phyloP scores from a whole-genome alignment of 1,140 invertebrate species.

The Lordiphosa collinella region DNA sequence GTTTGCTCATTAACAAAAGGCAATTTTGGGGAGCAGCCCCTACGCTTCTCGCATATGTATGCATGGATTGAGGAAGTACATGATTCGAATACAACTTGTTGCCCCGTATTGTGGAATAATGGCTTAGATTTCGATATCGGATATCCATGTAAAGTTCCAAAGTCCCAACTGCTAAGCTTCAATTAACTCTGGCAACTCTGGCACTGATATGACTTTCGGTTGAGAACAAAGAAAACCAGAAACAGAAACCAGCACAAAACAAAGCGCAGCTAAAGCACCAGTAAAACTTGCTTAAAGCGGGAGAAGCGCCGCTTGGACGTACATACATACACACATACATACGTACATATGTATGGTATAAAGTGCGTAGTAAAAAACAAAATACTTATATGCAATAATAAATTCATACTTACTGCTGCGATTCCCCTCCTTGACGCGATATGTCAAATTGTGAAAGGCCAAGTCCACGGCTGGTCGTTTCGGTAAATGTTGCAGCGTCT shows the following conservation, averaged over 20 bases:
- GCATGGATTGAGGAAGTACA: constrained; percentile 13
- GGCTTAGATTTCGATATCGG: too few relatives aligned
- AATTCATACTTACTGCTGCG: constrained; percentile 86
- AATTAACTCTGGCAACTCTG: constrained; percentile 40
- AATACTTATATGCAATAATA: neutral
- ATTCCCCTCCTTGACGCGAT: constrained; percentile 90
- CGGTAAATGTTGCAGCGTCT: constrained; percentile 90
- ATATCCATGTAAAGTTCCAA: constrained; percentile 22
- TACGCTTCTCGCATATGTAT: neutral
- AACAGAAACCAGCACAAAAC: constrained; percentile 28
- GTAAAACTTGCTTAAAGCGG: constrained; percentile 45
- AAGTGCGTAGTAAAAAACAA: constrained; percentile 11
- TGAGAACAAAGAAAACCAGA: constrained; percentile 68
- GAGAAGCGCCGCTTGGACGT: too few relatives aligned
- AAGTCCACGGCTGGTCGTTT: constrained; percentile 92
- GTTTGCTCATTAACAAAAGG: constrained; percentile 27
- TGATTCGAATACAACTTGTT: constrained; percentile 41
- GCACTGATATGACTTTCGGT: constrained; percentile 14
- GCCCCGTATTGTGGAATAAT: constrained; percentile 3
- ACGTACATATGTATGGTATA: too few relatives aligned
- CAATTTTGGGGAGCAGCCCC: neutral
- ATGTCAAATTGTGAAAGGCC: constrained; percentile 91
- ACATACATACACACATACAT: too few relatives aligned
- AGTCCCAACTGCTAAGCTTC: constrained; percentile 22
- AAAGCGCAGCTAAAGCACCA: constrained; percentile 42